These are phyloP conservation scores for Diplodus puntazzo DNA, from an alignment of 2,797 vertebrate genomes.

Conservation along the genomic window DNA sequence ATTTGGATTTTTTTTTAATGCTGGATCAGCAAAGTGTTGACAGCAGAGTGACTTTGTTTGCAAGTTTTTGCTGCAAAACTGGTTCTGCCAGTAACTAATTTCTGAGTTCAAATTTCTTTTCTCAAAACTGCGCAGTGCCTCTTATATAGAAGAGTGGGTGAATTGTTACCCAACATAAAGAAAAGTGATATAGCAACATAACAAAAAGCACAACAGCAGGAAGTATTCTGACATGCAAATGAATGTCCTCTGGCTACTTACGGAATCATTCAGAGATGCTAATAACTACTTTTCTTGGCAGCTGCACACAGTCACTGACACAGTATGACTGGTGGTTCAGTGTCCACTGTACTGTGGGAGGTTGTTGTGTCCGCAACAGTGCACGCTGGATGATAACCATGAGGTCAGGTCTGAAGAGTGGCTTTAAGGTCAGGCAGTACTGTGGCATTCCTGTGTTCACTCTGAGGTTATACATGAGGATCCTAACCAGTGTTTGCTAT, in stretches of 20 bases:
- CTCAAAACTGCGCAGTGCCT: too few species aligned
- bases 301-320: background rate
- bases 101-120: too few species aligned
- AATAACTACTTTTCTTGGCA: background rate
- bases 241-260: background rate
- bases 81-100: too few species aligned
- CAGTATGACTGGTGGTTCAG: background rate
- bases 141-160: background rate
- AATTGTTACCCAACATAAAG: background rate
- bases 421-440: background rate
- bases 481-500: background rate
- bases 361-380: conserved; percentile 30
- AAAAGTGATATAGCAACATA: background rate
- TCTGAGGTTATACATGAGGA: background rate
- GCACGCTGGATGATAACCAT: conserved; percentile 9
- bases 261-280: background rate
- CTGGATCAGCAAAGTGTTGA: background rate
- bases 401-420: background rate
- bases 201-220: background rate
- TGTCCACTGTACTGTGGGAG: background rate
- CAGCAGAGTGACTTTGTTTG: background rate
- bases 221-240: background rate
- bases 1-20: background rate
- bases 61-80: background rate
- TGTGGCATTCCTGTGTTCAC: background rate